These are phyloP conservation scores for Leptopilina myrica DNA, from an alignment of 2,888 invertebrate genomes.

Conservation along the genomic window DNA sequence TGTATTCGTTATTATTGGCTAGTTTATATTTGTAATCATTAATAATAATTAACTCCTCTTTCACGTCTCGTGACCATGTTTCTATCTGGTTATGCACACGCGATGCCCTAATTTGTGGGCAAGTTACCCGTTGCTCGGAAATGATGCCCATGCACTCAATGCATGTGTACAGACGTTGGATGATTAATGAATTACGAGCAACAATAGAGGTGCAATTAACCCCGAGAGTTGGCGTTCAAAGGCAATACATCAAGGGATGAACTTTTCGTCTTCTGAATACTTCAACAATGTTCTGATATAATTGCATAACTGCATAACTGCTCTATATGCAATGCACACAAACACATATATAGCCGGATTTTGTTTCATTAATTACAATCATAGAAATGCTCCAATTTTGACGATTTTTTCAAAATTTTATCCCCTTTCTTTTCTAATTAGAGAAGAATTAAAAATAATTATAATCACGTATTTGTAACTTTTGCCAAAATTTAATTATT, in stretches of 20 bases:
- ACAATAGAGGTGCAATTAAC: constrained; percentile 53
- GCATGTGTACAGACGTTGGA: constrained; percentile 44
- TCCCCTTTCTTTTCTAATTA: too few relatives aligned
- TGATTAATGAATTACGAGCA: constrained; percentile 55
- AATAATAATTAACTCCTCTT: constrained; percentile 23
- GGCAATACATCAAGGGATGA: constrained; percentile 18
- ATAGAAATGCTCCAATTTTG: too few relatives aligned
- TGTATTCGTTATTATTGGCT: neutral
- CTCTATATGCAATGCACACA: too few relatives aligned
- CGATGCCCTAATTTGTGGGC: constrained; percentile 50
- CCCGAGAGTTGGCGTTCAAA: constrained; percentile 39
- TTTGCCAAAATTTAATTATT: too few relatives aligned
- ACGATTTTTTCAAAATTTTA: too few relatives aligned
- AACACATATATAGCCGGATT: too few relatives aligned
- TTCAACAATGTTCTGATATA: neutral
- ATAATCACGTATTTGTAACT: too few relatives aligned
- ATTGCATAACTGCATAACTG: too few relatives aligned
- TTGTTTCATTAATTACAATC: too few relatives aligned
- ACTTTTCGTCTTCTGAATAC: constrained; percentile 6
- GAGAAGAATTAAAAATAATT: too few relatives aligned
- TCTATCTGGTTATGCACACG: constrained; percentile 51
- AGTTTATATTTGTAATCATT: neutral
- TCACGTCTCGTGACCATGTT: neutral
- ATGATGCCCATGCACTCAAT: constrained; percentile 48
- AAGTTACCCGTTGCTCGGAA: constrained; percentile 50